Conservation (phyloP, 2,797 vertebrate genomes). For the Typhlichthys eigenmanni region DNA sequence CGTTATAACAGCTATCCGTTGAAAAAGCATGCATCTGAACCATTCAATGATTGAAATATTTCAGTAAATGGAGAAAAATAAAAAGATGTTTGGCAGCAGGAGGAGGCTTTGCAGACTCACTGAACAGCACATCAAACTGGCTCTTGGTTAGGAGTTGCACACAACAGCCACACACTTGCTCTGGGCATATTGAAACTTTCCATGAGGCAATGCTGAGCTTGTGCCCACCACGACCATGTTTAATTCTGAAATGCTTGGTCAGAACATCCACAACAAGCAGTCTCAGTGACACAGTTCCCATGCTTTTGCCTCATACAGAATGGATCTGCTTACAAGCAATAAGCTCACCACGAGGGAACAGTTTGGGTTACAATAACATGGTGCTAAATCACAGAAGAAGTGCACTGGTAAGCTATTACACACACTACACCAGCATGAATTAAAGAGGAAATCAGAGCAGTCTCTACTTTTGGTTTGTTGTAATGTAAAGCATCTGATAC, state of each 20-base stretch:
- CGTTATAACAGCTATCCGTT: constrained; percentile 19
- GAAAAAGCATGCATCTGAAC: not conserved
- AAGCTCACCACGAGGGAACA: constrained; percentile 48
- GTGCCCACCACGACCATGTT: constrained; percentile 31
- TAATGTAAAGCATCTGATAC: constrained; percentile 41
- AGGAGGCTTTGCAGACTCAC: not conserved
- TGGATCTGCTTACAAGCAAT: constrained; percentile 38
- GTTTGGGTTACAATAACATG: not conserved
- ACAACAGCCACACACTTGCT: constrained; percentile 4
- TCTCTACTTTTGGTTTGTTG: constrained; percentile 48
- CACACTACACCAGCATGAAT: constrained; percentile 50
- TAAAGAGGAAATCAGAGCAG: constrained; percentile 20
- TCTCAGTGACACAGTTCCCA: constrained; percentile 52
- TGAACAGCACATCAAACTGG: too few relatives aligned
- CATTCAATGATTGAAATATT: constrained; percentile 1
- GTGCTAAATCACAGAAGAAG: constrained; percentile 1
- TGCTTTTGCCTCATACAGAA: constrained; percentile 44
- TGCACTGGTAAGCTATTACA: constrained; percentile 42
- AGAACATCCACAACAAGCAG: constrained; percentile 31
- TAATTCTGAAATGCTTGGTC: constrained; percentile 35
- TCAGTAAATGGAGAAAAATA: not conserved
- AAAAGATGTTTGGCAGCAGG: not conserved
- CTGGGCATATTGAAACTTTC: constrained; percentile 59
- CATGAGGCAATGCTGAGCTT: constrained; percentile 67
- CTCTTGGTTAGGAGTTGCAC: too few relatives aligned